Conservation (phyloP, 2,113 vertebrate species). For the Cyanoderma ruficeps region DNA sequence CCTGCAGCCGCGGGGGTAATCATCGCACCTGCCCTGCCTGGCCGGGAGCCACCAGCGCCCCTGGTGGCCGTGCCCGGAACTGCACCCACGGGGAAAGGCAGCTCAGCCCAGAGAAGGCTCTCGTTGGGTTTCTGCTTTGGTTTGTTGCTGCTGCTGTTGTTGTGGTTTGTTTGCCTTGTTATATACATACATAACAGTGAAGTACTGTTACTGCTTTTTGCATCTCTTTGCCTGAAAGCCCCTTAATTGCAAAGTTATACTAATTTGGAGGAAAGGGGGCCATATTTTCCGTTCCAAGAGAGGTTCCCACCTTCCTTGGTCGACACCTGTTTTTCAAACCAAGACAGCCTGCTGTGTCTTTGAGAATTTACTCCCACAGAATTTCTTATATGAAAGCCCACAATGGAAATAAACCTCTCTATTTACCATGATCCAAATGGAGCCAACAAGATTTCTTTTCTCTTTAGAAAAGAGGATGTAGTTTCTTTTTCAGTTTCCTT, state of each 20-base stretch:
- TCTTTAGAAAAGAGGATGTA: not conserved
- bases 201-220: not conserved
- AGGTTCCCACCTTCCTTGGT: not conserved
- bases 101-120: not conserved
- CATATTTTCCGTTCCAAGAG: not conserved
- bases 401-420: not conserved
- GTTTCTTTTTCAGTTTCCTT: not conserved
- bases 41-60: not conserved
- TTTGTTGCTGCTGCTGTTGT: not conserved
- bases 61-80: not conserved
- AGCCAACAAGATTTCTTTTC: not conserved
- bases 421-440: not conserved
- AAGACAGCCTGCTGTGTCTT: not conserved
- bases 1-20: not conserved
- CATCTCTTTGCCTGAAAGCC: not conserved
- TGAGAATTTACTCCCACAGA: not conserved
- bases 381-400: not conserved
- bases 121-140: not conserved
- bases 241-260: too few species aligned
- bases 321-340: not conserved
- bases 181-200: not conserved
- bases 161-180: too few species aligned
- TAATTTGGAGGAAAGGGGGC: accelerated
- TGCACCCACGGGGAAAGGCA: not conserved
- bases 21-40: not conserved